Base-by-base conservation (phyloP, 2,113 vertebrate species). In the Entomyzon cyanotis region DNA sequence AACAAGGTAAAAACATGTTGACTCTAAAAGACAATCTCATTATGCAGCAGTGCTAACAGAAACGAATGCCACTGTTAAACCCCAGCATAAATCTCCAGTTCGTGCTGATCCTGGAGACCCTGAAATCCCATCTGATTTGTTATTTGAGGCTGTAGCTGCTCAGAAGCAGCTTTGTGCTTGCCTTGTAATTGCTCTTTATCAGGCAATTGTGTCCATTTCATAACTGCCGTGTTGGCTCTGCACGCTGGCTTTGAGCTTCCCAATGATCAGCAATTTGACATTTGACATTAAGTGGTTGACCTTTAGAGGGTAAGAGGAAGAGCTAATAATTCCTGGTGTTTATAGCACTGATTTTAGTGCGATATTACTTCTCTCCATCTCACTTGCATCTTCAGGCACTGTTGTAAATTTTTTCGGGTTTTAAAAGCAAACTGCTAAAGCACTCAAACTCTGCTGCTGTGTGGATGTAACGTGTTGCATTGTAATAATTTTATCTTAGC, bases 121-220 rank as follows among this genome's bases (percentile, higher is more conserved):
- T 93, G 90, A 90, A 95, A 94, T 93, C 83, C 89, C 60, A 90
- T 94, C 92, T 90, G 93, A 92, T 96, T 95, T 93, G 91, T 94
- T 94, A 41, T 81, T 77, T 78, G 88, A 86, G 92, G 67, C 87
- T 2, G 5, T 64, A 44, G 59, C 74, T 82, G 35, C 77, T 94
- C 12, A 18, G 87, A 53, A 91, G 50, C 90, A 92, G 83, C 93
- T 92, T 86, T 89, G 85, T 91, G 95, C 84, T 77, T 58, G 42
- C 75, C 92, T 95, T 90, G 86, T 96, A 93, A 95, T 92, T 92
- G 94, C 88, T 95, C 88, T 89, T 92, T 81, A 90, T 96, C 83
- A 94, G 79, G 73, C 83, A 93, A 22, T 86, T 90, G 88, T 91
- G 92, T 93, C 85, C 60, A 56, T 96, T 92, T 67, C 42, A 5